These are phyloP conservation scores for Neuroterus valhalla DNA, from an alignment of 1,140 invertebrate species.

Conservation along the genomic window DNA sequence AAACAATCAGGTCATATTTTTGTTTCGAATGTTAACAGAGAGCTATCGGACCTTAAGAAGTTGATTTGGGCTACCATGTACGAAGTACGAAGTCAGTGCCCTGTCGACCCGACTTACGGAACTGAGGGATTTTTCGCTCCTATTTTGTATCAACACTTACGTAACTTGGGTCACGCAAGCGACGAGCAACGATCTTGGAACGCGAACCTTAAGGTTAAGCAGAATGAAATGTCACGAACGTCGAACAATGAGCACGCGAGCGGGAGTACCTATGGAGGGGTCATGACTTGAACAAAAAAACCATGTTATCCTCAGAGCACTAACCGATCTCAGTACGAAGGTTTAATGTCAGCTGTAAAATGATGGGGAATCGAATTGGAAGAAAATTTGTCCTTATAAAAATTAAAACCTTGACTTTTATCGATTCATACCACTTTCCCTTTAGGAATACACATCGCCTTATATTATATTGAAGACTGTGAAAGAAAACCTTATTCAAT, in stretches of 20 bases:
- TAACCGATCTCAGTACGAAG: conserved; percentile 13
- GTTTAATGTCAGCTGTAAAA: conserved; percentile 48
- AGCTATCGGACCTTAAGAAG: background rate
- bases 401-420: conserved; percentile 15
- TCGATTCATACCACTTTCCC: conserved; percentile 24
- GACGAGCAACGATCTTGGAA: conserved; percentile 45
- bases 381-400: conserved; percentile 11
- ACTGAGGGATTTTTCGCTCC: conserved; percentile 47
- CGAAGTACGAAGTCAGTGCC: conserved; percentile 30
- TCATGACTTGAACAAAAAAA: conserved; percentile 53
- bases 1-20: too few species aligned
- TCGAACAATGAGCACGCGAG: conserved; percentile 50
- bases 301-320: conserved; percentile 40
- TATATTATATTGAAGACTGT: conserved; percentile 13
- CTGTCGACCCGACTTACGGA: conserved; percentile 48
- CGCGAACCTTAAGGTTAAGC: conserved; percentile 55
- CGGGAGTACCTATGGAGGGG: conserved; percentile 36
- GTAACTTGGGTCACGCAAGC: conserved; percentile 55
- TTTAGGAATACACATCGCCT: conserved; percentile 17
- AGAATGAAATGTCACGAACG: conserved; percentile 60
- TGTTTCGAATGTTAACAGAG: background rate
- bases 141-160: conserved; percentile 44
- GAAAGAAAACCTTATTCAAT: conserved; percentile 13
- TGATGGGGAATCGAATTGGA: conserved; percentile 40
- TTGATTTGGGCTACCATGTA: conserved; percentile 14